Base-by-base conservation (phyloP, 2,888 invertebrate genomes). In the Enoplolaimus lenunculus region DNA sequence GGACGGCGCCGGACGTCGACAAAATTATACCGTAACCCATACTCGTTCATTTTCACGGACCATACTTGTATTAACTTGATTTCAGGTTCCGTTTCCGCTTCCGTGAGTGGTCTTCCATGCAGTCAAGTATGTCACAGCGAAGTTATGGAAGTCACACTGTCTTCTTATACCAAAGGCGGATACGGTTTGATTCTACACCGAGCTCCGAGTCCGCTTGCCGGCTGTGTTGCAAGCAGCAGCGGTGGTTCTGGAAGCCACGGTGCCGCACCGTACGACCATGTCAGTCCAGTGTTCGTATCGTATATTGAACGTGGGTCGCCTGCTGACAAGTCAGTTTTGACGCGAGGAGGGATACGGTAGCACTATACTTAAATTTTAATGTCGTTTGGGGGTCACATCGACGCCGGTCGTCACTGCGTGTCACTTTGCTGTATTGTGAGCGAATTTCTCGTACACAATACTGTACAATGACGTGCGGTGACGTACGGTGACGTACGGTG, bases 291-390 rank as follows among this genome's bases (percentile, higher is more conserved):
- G 33, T 75, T 85, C 59, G 82, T 87, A 60, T 82, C 83, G 1
- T 80, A 83, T 74, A 83, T 87, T 62, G 83, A 84, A 64, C 82
- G 84, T 0, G 84, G 84, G 72, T 84, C 86, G 35, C 84, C 86
- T 31, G 86, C 86, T 21, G 86, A 86, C 76, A 85, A 84, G 86
- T 86, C 77, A 75, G 77, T 70, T 45, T 26, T 67, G 68, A 67
- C 30, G 29, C 16, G 21, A 26, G 7, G 3, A 74, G 74, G 71
- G 70, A 34, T n/a, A n/a, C n/a, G n/a, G n/a, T n/a, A n/a, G n/a
- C n/a, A n/a, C n/a, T n/a, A n/a, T n/a, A n/a, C n/a, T n/a, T n/a
- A n/a, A n/a, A n/a, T n/a, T n/a, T n/a, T n/a, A n/a, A n/a, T n/a
- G n/a, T n/a, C n/a, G n/a, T n/a, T n/a, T n/a, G n/a, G n/a, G n/a